These are phyloP conservation scores for Drosophila setifemur DNA, from an alignment of 1,140 invertebrate genomes.

Conservation along the genomic window DNA sequence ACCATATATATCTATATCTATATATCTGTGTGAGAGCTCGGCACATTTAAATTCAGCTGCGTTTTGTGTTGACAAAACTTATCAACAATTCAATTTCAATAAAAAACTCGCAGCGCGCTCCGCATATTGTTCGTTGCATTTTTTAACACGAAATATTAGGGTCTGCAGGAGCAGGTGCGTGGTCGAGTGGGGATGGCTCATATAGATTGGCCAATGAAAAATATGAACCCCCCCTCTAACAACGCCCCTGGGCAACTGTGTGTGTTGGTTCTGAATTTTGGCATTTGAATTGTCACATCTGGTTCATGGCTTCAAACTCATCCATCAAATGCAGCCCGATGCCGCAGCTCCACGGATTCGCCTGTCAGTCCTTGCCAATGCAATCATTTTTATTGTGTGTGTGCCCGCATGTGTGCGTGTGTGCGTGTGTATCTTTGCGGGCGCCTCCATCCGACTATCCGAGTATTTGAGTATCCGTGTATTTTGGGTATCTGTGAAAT, in stretches of 20 bases:
- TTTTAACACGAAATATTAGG: constrained; percentile 57
- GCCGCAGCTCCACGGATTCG: constrained; percentile 1
- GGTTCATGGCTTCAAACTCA: constrained; percentile 70
- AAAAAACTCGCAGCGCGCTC: constrained; percentile 64
- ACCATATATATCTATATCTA: not conserved
- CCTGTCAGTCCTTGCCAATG: constrained; percentile 69
- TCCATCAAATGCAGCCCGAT: constrained; percentile 73
- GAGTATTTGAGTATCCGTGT: not conserved
- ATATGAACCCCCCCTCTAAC: no score
- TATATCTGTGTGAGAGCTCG: not conserved
- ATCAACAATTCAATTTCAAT: constrained; percentile 81
- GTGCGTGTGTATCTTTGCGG: constrained; percentile 21
- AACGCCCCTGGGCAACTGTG: constrained; percentile 20
- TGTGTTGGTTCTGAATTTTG: constrained; percentile 53
- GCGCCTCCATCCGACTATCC: not conserved
- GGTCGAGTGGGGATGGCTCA: constrained; percentile 1
- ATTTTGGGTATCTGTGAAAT: constrained; percentile 47
- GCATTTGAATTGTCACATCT: constrained; percentile 79
- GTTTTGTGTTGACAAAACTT: constrained; percentile 76
- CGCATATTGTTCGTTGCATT: constrained; percentile 70
- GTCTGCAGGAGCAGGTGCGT: constrained; percentile 26
- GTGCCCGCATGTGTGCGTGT: constrained; percentile 12
- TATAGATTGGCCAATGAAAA: no score
- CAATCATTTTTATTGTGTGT: constrained; percentile 76
- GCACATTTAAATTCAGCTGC: constrained; percentile 34